Evolutionary conservation across 2,113 vertebrate genomes (phyloP).

Genomic region (Micronycteris hirsuta): DNA sequence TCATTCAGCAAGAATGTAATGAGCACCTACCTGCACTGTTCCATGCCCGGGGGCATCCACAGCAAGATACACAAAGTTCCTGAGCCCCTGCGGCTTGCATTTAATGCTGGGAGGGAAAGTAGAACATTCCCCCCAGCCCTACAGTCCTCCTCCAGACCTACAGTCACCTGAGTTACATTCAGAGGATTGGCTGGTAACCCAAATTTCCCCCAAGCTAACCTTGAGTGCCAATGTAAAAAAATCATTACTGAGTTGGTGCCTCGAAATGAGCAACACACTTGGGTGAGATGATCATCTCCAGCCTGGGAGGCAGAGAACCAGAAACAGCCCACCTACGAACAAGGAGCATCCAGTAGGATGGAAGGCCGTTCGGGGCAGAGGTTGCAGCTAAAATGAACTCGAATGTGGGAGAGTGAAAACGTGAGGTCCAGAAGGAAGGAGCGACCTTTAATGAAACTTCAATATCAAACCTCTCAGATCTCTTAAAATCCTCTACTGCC

Average conservation of each 20-base stretch:
- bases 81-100: neutral
- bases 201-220: neutral
- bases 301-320: neutral
- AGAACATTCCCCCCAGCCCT: neutral
- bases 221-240: neutral
- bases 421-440: neutral
- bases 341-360: neutral
- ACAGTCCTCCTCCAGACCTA: neutral
- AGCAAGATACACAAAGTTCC: neutral
- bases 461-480: neutral
- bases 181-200: neutral
- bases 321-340: neutral
- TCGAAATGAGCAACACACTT: neutral
- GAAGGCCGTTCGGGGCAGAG: neutral
- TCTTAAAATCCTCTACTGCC: neutral
- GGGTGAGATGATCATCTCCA: neutral
- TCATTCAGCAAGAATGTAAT: neutral
- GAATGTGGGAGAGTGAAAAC: neutral
- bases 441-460: neutral
- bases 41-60: neutral
- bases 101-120: neutral
- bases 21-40: neutral
- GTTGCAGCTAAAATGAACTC: neutral
- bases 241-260: neutral
- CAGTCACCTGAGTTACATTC: neutral